These are phyloP conservation scores for Cichladusa arquata DNA, from an alignment of 2,113 vertebrate genomes.

Conservation along the genomic window DNA sequence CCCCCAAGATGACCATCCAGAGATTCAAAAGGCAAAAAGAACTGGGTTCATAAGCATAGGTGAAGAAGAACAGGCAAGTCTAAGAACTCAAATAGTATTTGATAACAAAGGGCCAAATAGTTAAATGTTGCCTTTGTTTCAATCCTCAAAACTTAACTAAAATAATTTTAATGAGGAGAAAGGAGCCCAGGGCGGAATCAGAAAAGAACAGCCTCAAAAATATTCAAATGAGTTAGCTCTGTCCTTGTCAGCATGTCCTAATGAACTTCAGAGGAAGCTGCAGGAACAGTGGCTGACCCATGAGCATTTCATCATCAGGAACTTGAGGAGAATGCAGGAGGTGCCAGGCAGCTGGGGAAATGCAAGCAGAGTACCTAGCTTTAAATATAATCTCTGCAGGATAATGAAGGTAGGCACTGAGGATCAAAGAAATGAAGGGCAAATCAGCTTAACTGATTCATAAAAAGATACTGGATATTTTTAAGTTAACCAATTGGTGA, in stretches of 20 bases:
- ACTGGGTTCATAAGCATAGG: background rate
- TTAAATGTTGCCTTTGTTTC: conserved; percentile 37
- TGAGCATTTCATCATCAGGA: background rate
- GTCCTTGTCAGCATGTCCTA: conserved; percentile 30
- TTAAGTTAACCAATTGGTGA: background rate
- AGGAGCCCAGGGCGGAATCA: conserved; percentile 19
- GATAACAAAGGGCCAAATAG: background rate
- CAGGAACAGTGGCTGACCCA: background rate
- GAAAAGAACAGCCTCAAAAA: conserved; percentile 13
- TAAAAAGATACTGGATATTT: background rate
- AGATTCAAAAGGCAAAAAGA: background rate
- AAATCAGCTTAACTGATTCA: conserved; percentile 2
- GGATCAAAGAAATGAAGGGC: background rate
- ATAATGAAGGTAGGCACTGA: background rate
- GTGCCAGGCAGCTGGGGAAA: background rate
- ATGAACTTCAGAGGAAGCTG: conserved; percentile 49
- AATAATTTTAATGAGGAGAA: conserved; percentile 58
- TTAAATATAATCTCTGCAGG: background rate
- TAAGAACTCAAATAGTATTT: background rate
- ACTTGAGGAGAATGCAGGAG: background rate
- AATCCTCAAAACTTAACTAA: conserved; percentile 16
- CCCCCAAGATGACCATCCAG: background rate
- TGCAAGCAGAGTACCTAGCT: background rate
- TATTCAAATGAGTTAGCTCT: background rate
- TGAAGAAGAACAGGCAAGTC: background rate